Evolutionary conservation across 2,113 vertebrate genomes (phyloP).

Genomic region (Ardeotis arabs): DNA sequence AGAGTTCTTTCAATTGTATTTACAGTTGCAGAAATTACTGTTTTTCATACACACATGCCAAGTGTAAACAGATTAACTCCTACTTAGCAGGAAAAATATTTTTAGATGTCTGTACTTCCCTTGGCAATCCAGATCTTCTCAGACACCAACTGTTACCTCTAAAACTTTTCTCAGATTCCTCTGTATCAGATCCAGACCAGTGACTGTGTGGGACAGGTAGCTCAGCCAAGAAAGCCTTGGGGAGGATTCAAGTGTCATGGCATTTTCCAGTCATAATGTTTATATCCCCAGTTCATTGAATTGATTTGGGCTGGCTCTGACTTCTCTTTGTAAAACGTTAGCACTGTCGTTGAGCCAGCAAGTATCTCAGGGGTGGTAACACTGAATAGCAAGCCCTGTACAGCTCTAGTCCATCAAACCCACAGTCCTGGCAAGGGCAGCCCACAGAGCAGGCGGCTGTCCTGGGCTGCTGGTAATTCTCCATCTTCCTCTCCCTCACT

Average conservation of each 20-base stretch:
- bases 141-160: background rate
- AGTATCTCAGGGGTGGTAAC: background rate
- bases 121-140: background rate
- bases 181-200: background rate
- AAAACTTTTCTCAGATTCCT: background rate
- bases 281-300: background rate
- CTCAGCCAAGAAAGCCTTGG: rapidly evolving
- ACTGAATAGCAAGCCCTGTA: background rate
- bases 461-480: no score
- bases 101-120: background rate
- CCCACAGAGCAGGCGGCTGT: no score
- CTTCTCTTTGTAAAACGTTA: background rate
- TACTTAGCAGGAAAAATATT: background rate
- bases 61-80: background rate
- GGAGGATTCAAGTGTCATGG: background rate
- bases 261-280: background rate
- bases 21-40: background rate
- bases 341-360: background rate
- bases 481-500: no score
- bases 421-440: no score
- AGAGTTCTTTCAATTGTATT: background rate
- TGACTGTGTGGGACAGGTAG: background rate
- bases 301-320: background rate
- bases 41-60: background rate
- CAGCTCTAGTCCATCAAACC: background rate